Conservation (phyloP, 2,888 invertebrate species). For the Acanthacorydalis orientalis region DNA sequence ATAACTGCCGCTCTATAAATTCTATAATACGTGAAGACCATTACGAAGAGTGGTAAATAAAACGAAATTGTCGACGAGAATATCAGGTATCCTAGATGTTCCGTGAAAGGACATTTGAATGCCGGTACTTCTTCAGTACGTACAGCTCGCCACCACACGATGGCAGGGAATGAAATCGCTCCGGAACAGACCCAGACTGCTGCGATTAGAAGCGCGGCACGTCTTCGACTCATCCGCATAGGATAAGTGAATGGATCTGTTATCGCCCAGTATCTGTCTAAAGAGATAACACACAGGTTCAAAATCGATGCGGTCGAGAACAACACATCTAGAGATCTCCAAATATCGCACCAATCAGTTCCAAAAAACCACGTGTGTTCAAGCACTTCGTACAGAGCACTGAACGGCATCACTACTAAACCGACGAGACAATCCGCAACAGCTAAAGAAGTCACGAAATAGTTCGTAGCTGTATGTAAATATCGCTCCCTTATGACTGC, state of each 20-base stretch:
- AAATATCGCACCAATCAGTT: constrained; percentile 91
- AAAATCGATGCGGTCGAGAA: constrained; percentile 96
- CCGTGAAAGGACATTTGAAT: constrained; percentile 88
- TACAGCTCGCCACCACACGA: constrained; percentile 89
- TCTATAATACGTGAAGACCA: constrained; percentile 95
- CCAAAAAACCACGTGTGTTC: constrained; percentile 91
- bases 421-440: constrained; percentile 95
- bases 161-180: constrained; percentile 95
- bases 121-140: constrained; percentile 63
- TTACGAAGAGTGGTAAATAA: constrained; percentile 89
- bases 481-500: constrained; percentile 88
- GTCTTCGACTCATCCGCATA: constrained; percentile 76
- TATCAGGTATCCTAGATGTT: constrained; percentile 88
- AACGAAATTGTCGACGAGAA: constrained; percentile 97
- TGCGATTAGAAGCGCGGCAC: constrained; percentile 76
- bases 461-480: constrained; percentile 92
- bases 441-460: constrained; percentile 91
- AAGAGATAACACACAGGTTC: constrained; percentile 89
- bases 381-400: constrained; percentile 74
- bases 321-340: constrained; percentile 92
- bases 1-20: constrained; percentile 89
- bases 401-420: constrained; percentile 94
- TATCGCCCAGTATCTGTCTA: constrained; percentile 97
- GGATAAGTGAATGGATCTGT: constrained; percentile 97
- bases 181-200: constrained; percentile 95